Conservation (phyloP, 2,797 vertebrate species). For the Carduelis carduelis region DNA sequence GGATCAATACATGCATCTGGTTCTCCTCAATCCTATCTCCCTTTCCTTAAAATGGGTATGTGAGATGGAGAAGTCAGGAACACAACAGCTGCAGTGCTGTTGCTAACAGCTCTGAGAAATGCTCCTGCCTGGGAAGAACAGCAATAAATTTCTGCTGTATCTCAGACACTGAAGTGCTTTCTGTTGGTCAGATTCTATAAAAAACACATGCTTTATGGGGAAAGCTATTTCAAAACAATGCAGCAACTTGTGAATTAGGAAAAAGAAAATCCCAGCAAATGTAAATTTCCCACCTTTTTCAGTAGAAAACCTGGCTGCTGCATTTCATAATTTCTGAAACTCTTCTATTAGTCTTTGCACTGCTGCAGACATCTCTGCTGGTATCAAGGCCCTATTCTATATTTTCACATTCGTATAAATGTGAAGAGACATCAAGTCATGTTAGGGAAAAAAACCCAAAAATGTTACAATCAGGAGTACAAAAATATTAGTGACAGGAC, state of each 20-base stretch:
- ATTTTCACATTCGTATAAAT: neutral
- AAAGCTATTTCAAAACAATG: neutral
- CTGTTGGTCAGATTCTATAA: neutral
- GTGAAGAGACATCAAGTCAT: neutral
- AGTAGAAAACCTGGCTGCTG: neutral
- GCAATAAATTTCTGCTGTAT: neutral
- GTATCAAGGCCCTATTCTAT: neutral
- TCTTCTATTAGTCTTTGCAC: neutral
- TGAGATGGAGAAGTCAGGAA: neutral
- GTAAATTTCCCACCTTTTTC: neutral
- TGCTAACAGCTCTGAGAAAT: neutral
- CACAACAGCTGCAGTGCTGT: accelerated
- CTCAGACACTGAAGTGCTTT: neutral
- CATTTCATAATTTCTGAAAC: neutral
- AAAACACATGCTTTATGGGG: neutral
- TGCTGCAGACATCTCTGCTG: neutral
- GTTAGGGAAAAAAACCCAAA: neutral
- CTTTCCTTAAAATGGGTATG: neutral
- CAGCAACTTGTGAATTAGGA: neutral
- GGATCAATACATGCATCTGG: neutral
- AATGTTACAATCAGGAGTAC: neutral
- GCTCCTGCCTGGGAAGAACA: neutral
- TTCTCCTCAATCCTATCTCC: neutral
- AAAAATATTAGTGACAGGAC: neutral
- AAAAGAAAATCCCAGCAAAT: neutral